These are phyloP conservation scores for Parnassius smintheus DNA, from an alignment of 2,888 invertebrate species.

Conservation along the genomic window DNA sequence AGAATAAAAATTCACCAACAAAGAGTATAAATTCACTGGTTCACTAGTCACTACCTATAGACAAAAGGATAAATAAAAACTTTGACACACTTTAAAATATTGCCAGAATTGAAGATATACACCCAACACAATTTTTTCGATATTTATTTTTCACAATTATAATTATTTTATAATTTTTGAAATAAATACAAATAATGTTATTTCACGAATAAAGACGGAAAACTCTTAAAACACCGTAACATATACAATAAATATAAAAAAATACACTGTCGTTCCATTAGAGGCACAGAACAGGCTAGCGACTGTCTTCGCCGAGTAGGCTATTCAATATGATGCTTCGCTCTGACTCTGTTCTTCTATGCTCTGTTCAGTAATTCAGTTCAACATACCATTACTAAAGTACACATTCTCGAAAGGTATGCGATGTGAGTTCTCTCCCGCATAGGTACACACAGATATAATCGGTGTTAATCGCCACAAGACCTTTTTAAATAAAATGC, in stretches of 20 bases:
- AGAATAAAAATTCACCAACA: too few relatives aligned
- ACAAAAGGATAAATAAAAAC: constrained; percentile 14
- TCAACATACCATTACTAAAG: not conserved
- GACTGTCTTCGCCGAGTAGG: constrained; percentile 47
- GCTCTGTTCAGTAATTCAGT: constrained; percentile 17
- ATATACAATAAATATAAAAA: not conserved
- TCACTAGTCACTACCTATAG: not conserved
- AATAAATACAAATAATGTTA: not conserved
- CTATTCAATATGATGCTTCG: constrained; percentile 43
- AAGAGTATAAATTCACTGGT: too few relatives aligned
- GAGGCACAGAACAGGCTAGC: constrained; percentile 30
- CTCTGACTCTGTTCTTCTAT: not conserved
- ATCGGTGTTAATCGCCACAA: not conserved
- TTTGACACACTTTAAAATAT: constrained; percentile 19
- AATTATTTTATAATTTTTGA: not conserved
- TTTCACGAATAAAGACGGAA: too few relatives aligned
- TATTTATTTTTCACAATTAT: not conserved
- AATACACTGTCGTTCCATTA: constrained; percentile 5
- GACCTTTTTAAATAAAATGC: too few relatives aligned
- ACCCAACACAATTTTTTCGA: too few relatives aligned
- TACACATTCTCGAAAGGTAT: constrained; percentile 5
- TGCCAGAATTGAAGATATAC: constrained; percentile 22
- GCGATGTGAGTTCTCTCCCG: not conserved
- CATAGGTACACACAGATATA: not conserved
- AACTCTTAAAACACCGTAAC: too few relatives aligned